Base-by-base conservation (phyloP, 2,113 vertebrate genomes). In the Excalfactoria chinensis region DNA sequence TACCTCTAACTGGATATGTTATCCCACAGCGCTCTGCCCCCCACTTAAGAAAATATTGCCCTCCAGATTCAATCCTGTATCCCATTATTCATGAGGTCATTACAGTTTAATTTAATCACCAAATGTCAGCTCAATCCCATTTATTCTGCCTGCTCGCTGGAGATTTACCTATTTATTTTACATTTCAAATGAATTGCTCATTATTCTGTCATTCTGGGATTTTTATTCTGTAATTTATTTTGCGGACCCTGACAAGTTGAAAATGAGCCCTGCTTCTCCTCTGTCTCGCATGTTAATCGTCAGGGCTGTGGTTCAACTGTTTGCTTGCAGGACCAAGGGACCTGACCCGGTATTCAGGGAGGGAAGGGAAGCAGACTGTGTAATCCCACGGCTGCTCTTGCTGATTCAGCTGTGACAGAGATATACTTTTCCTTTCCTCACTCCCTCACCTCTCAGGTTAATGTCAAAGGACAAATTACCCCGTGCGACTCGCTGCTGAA, bases 111-210 rank as follows among this genome's bases (percentile, higher is more conserved):
- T 97, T 97, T 97, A 97, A 98, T 98, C 96, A 95, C 96, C 90
- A 93, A 97, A 97, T 97, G 96, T 96, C 97, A 97, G 95, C 96
- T 80, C 80, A 96, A 92, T 93, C 78, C 93, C 97, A 97, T 97
- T 98, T 97, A 96, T 97, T 92, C 95, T 96, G 79, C 91, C 94
- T 88, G 78, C 93, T 94, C 97, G 43, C 95, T 69, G 17, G 97
- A 97, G 98, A 97, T 90, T 96, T 96, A 96, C 97, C 97, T 98
- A 96, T 98, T 98, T 97, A 96, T 98, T 98, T 97, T 97, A 96
- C 96, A 97, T 97, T 97, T 97, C 96, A 96, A 97, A 97, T 95
- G 95, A 97, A 96, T 96, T 91, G 91, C 94, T 97, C 95, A 93
- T 98, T 97, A 97, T 97, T 97, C 97, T 97, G 95, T 96, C 97